Percentiles rank a stretch among this genome's conserved stretches.
These are phyloP conservation scores for Notospermus geniculatus DNA, from an alignment of 1,140 invertebrate genomes.

Conservation along the genomic window DNA sequence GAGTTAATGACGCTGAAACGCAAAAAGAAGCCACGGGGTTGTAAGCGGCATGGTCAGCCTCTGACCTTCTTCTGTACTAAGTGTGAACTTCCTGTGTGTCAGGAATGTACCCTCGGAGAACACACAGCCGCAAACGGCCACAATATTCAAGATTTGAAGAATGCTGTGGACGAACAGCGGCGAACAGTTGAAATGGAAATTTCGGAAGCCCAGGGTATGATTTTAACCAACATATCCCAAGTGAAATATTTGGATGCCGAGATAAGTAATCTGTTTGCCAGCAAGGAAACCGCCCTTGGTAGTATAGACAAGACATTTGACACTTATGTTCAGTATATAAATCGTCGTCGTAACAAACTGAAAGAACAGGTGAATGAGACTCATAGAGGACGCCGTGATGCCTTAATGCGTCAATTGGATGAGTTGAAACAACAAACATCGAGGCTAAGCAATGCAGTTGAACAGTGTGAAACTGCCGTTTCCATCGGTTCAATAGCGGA, in stretches of 20 bases:
- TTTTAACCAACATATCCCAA: conserved; percentile 1
- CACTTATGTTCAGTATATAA: conserved; percentile 11
- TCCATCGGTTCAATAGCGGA: conserved; percentile 14
- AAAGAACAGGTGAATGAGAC: conserved; percentile 9
- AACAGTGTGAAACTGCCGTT: conserved; percentile 12
- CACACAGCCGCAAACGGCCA: conserved; percentile 7
- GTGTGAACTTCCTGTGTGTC: conserved; percentile 13
- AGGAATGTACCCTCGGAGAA: conserved; percentile 7
- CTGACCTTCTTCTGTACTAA: conserved; percentile 19
- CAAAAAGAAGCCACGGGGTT: conserved; percentile 14
- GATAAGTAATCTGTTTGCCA: conserved; percentile 6
- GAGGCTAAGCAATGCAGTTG: conserved; percentile 3
- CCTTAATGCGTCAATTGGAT: conserved; percentile 3
- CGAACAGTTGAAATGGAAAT: conserved; percentile 10
- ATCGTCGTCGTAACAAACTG: conserved; percentile 5
- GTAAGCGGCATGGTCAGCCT: conserved; percentile 14
- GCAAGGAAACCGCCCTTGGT: conserved; percentile 2
- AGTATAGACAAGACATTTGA: conserved; percentile 14
- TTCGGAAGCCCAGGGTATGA: conserved; percentile 6
- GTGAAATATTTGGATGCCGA: conserved; percentile 1
- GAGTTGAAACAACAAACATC: conserved; percentile 8
- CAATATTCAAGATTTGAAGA: not conserved
- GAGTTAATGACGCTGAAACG: conserved; percentile 11
- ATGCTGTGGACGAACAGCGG: conserved; percentile 9
- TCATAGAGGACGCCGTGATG: not conserved